Evolutionary conservation across 2,888 invertebrate genomes (phyloP), one percentile per base, ranked within the genome.

Genomic region (Andrena haemorrhoa): DNA sequence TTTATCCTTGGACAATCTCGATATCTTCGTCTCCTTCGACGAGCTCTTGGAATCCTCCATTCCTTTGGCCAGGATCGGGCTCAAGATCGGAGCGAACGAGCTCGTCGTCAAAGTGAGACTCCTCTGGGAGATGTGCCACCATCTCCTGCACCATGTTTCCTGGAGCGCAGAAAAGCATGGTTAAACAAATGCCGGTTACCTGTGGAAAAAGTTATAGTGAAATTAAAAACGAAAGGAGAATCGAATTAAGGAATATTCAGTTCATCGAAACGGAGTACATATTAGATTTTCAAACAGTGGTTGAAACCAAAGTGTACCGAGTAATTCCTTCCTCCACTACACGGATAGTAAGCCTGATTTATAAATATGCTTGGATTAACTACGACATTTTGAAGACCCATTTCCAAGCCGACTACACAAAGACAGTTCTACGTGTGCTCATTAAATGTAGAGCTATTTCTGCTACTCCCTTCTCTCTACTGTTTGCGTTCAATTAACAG

Each of bases 81-180:
- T 92, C 26, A 93, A 82, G 29, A 84, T 91, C 47, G 93, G 92
- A 61, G 89, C 83, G 58, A 93, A 93, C 2, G 88, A 83, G 60
- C 85, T 82, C 29, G 90, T 76, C 26, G 90, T 87, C 60, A 92
- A 88, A 33, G 92, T 92, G 5, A 93, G 66, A 74, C 91, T 90
- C 76, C 92, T 90, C 72, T 91, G 92, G 7, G 92, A 92, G 79
- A 92, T 92, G 77, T 89, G 91, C 94, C 95, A 95, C 95, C 95
- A 95, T 88, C 95, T 94, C 84, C 95, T 95, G 93, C 96, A 95
- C 96, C 96, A 96, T 80, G 96, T 95, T 94, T 96, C 96, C 96
- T 96, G 93, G 47, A 93, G 94, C 49, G 60, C 12, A 53, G 8
- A 31, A 33, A 31, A 23, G 20, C 4, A 23, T 1, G n/a, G 29